Percentiles rank a stretch among this genome's conserved stretches.
Conservation (phyloP, 1,140 invertebrate species). For the Lordiphosa clarofinis region DNA sequence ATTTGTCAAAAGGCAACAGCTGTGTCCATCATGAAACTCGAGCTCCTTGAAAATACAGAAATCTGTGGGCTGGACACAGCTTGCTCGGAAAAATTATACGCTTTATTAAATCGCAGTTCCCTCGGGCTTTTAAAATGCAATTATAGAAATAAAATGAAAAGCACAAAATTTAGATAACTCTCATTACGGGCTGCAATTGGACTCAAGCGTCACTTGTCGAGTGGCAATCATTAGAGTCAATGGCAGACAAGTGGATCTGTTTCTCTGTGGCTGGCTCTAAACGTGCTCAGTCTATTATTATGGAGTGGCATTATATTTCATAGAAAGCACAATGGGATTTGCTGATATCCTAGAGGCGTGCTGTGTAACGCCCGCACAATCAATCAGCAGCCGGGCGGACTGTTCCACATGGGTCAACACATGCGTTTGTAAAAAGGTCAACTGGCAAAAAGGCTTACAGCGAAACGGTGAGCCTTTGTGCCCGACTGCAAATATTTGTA, state of each 20-base stretch:
- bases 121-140: conserved; percentile 38
- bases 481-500: no score
- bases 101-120: conserved; percentile 62
- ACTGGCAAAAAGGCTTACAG: conserved; percentile 50
- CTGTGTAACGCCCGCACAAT: conserved; percentile 10
- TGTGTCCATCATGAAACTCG: conserved; percentile 38
- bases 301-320: conserved; percentile 36
- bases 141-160: conserved; percentile 22
- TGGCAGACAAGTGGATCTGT: conserved; percentile 16
- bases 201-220: conserved; percentile 13
- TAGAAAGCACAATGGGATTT: conserved; percentile 1
- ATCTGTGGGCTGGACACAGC: conserved; percentile 15
- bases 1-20: conserved; percentile 70
- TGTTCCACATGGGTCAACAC: neutral
- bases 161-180: neutral
- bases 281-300: conserved; percentile 21
- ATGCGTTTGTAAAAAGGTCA: conserved; percentile 32
- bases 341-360: conserved; percentile 13
- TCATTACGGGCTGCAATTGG: conserved; percentile 21
- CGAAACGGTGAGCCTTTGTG: conserved; percentile 30
- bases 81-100: conserved; percentile 56
- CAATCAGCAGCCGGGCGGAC: conserved; percentile 16
- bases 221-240: conserved; percentile 30
- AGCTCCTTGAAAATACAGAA: conserved; percentile 2
- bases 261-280: conserved; percentile 3